Percentiles rank a stretch among this genome's conserved stretches.
These are phyloP conservation scores for Varroa destructor DNA, from an alignment of 1,140 invertebrate species.

Conservation along the genomic window DNA sequence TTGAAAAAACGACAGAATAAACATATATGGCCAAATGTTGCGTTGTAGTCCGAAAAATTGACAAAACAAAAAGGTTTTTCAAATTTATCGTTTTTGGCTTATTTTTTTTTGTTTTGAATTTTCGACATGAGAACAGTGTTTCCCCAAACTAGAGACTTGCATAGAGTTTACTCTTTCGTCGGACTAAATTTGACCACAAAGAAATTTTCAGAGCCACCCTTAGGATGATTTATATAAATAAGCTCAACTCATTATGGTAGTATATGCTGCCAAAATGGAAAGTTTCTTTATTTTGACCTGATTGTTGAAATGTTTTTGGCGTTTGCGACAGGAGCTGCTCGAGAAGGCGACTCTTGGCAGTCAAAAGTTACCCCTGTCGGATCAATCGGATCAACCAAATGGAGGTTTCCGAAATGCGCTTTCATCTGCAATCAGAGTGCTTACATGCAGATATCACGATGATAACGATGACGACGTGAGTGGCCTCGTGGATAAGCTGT, in stretches of 20 bases:
- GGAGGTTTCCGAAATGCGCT: background rate
- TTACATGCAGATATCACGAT: constrained; percentile 7
- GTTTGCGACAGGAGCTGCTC: constrained; percentile 1
- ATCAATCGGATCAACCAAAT: background rate
- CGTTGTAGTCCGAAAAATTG: background rate
- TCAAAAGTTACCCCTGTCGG: background rate
- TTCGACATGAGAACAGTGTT: no score
- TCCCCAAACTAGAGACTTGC: no score
- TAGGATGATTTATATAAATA: no score
- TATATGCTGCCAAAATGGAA: no score
- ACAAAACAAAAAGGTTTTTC: no score
- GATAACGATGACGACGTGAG: constrained; percentile 11
- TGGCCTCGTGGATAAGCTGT: background rate
- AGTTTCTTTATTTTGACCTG: no score
- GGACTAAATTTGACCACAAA: no score
- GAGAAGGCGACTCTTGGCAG: background rate
- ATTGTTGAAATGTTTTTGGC: background rate
- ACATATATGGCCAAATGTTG: background rate
- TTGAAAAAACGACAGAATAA: background rate
- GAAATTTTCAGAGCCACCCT: no score
- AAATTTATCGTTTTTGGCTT: no score
- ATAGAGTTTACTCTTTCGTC: no score
- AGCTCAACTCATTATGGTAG: no score
- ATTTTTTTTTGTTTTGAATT: no score
- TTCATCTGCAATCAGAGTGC: background rate